phyloP scores from a whole-genome alignment of 2,888 invertebrate species.

The Venustoraphidia nigricollis region DNA sequence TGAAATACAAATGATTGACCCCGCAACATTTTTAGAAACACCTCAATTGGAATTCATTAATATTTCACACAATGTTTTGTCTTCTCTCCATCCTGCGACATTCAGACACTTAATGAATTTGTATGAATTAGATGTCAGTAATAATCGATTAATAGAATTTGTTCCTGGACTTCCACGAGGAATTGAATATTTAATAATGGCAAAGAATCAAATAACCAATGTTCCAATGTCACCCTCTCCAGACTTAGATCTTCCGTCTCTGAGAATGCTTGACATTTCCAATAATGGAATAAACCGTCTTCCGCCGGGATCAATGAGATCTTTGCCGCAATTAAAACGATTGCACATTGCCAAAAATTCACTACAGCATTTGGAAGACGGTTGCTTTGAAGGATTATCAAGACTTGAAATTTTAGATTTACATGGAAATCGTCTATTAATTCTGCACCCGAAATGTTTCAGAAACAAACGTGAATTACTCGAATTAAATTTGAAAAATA shows the following conservation, averaged over 20 bases:
- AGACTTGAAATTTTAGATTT: constrained; percentile 59
- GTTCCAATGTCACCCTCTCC: constrained; percentile 50
- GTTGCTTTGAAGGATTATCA: constrained; percentile 51
- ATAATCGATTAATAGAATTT: constrained; percentile 56
- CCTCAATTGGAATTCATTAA: constrained; percentile 65
- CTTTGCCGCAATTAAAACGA: constrained; percentile 48
- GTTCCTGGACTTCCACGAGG: constrained; percentile 65
- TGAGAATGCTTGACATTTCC: constrained; percentile 60
- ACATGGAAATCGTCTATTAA: constrained; percentile 53
- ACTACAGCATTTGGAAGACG: constrained; percentile 50
- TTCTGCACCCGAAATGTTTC: constrained; percentile 49
- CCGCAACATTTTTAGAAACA: constrained; percentile 55
- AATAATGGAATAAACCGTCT: constrained; percentile 59
- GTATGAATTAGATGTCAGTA: constrained; percentile 63
- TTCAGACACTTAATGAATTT: constrained; percentile 58
- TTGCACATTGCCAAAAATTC: constrained; percentile 60
- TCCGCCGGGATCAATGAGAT: constrained; percentile 44
- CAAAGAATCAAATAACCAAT: constrained; percentile 51
- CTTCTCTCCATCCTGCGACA: constrained; percentile 56
- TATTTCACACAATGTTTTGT: constrained; percentile 58
- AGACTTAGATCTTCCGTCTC: constrained; percentile 52
- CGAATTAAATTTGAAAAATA: constrained; percentile 60
- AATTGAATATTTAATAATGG: constrained; percentile 56
- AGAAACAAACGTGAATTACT: constrained; percentile 44
- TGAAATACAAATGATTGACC: constrained; percentile 50